Evolutionary conservation across 2,797 vertebrate species (phyloP).

Genomic region (Enteromius anoplus): DNA sequence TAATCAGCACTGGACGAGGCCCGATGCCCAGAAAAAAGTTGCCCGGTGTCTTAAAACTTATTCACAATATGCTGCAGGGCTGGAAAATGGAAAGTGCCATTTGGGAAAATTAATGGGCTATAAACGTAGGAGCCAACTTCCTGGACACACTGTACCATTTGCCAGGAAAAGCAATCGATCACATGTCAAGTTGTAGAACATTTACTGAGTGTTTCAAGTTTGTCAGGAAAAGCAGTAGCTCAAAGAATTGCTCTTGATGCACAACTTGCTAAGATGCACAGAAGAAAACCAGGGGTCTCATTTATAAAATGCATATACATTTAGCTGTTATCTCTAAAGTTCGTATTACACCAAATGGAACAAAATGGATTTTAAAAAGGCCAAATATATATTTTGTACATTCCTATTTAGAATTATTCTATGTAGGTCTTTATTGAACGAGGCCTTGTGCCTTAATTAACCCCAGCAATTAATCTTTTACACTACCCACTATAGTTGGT

Average conservation of each 20-base stretch:
- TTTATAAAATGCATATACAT: neutral
- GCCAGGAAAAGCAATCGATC: slow-evolving; percentile 56
- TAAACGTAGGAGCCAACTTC: slow-evolving; percentile 45
- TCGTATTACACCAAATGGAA: neutral
- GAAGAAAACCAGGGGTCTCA: neutral
- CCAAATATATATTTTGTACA: neutral
- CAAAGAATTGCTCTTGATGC: slow-evolving; percentile 10
- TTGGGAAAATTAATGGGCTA: slow-evolving; percentile 52
- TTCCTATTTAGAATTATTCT: neutral
- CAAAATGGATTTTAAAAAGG: neutral
- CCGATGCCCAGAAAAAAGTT: slow-evolving; percentile 46
- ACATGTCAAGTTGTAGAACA: slow-evolving; percentile 19
- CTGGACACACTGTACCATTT: slow-evolving; percentile 27
- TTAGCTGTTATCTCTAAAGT: neutral
- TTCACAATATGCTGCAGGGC: slow-evolving; percentile 35
- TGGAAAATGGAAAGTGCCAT: slow-evolving; percentile 44
- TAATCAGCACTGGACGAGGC: slow-evolving; percentile 36
- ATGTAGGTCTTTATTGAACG: neutral
- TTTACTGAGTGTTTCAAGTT: slow-evolving; percentile 34
- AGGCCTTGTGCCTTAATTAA: neutral
- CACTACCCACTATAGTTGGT: neutral
- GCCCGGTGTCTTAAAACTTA: slow-evolving; percentile 33
- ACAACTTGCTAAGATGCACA: neutral
- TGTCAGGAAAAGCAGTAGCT: slow-evolving; percentile 41
- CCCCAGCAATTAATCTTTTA: neutral